These are phyloP conservation scores for Pandemis corylana DNA, from an alignment of 2,888 invertebrate species.

Conservation along the genomic window DNA sequence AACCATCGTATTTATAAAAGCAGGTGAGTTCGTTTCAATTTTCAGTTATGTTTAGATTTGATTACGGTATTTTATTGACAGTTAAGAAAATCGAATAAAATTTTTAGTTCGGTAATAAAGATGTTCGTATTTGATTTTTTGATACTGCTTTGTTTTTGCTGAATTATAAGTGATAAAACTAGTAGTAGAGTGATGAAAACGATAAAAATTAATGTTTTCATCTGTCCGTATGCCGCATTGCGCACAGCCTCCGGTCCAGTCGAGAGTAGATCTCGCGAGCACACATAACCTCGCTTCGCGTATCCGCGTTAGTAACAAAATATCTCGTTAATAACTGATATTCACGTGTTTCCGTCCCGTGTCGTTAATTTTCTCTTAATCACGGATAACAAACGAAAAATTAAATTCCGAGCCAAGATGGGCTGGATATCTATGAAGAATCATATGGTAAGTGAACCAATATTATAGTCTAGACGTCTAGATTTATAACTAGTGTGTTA, in stretches of 20 bases:
- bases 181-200: constrained; percentile 22
- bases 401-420: constrained; percentile 73
- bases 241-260: constrained; percentile 83
- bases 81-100: background rate
- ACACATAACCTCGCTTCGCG: constrained; percentile 73
- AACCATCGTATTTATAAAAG: background rate
- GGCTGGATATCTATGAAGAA: constrained; percentile 84
- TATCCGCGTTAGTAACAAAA: constrained; percentile 51
- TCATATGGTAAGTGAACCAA: constrained; percentile 75
- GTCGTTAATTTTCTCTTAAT: constrained; percentile 49
- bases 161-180: background rate
- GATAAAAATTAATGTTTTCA: constrained; percentile 60
- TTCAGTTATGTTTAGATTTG: background rate
- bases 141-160: background rate
- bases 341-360: constrained; percentile 51
- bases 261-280: constrained; percentile 73
- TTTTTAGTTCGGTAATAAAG: background rate
- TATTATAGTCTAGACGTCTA: background rate
- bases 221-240: constrained; percentile 76
- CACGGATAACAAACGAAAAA: constrained; percentile 71
- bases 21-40: constrained; percentile 20
- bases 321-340: constrained; percentile 36
- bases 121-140: background rate
- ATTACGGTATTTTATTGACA: background rate
- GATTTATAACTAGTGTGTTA: too few relatives aligned